Evolutionary conservation across 2,113 vertebrate species (phyloP), one percentile per base, ranked within the genome.

Genomic region (Malurus cyaneus): DNA sequence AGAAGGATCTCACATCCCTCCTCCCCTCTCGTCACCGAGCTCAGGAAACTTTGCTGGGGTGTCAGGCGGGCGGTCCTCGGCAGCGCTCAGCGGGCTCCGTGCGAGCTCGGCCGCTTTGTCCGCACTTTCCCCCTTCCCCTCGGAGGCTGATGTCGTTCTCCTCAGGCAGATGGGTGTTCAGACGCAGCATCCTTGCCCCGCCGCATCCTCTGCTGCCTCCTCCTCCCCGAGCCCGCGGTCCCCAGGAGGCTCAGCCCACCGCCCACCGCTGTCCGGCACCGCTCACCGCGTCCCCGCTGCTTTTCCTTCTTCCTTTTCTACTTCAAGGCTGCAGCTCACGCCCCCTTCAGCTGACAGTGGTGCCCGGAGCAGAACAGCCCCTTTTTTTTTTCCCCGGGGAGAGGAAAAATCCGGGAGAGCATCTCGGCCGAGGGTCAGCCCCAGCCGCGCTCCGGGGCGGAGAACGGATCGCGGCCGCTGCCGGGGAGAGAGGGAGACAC

Each of bases 281-380:
- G 66, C 86, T 52, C 92, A 5, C 65, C 42, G 76, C 60, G 89
- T 74, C 69, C 70, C n/a, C 26, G 54, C 23, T 6, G 71, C 82
- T 92, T 90, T 72, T 53, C 57, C 84, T 81, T 67, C 94, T 80
- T 88, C 83, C 89, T 95, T 94, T 83, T 83, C 94, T 92, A 89
- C 86, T 92, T 57, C 84, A 36, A 50, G 59, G 76, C 83, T 86
- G 62, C 77, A 80, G 87, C 94, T 88, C 91, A 93, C 95, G 78
- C 94, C 94, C 94, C 80, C 41, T 91, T 90, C 92, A 90, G 88
- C 72, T 61, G 93, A 80, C 88, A 76, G 72, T 80, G 79, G 36
- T 92, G 88, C 76, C 72, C 36, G 76, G 86, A 88, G 80, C 86
- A 61, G 93, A 88, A 60, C 76, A 42, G 54, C 79, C 85, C 71